Percentiles rank a stretch among this genome's conserved stretches.
phyloP scores from a whole-genome alignment of 2,888 invertebrate species.

The Drosophila suboccidentalis region DNA sequence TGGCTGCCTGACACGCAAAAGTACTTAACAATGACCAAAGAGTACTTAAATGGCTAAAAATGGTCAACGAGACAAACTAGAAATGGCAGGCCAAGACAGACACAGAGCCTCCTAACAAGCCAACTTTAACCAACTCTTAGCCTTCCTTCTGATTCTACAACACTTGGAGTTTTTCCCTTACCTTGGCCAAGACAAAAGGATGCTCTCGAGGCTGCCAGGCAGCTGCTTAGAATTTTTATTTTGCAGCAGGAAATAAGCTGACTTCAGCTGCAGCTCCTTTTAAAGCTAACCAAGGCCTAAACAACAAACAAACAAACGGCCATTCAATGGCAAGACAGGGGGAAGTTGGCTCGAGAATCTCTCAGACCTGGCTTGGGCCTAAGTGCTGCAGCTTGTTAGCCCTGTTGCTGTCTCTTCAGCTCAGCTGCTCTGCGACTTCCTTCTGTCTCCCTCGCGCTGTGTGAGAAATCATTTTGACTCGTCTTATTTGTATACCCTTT shows the following conservation, averaged over 20 bases:
- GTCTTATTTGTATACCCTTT: slow-evolving; percentile 49
- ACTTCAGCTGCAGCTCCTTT: slow-evolving; percentile 68
- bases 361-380: slow-evolving; percentile 18
- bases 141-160: slow-evolving; percentile 1
- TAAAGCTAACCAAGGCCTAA: slow-evolving; percentile 73
- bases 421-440: slow-evolving; percentile 21
- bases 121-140: slow-evolving; percentile 23
- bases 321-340: slow-evolving; percentile 5
- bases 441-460: slow-evolving; percentile 59
- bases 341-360: slow-evolving; percentile 31
- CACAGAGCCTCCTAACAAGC: slow-evolving; percentile 63
- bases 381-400: slow-evolving; percentile 77
- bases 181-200: slow-evolving; percentile 74
- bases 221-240: slow-evolving; percentile 71
- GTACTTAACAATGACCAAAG: slow-evolving; percentile 83
- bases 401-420: slow-evolving; percentile 30
- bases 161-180: slow-evolving; percentile 12
- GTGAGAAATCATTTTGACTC: slow-evolving; percentile 77
- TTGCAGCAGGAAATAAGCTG: slow-evolving; percentile 70
- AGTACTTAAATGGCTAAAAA: slow-evolving; percentile 80
- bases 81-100: slow-evolving; percentile 60
- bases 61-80: slow-evolving; percentile 75
- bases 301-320: slow-evolving; percentile 46
- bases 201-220: slow-evolving; percentile 46
- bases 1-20: slow-evolving; percentile 75